Conservation (phyloP, 2,888 invertebrate genomes). For the Protonemura montana region DNA sequence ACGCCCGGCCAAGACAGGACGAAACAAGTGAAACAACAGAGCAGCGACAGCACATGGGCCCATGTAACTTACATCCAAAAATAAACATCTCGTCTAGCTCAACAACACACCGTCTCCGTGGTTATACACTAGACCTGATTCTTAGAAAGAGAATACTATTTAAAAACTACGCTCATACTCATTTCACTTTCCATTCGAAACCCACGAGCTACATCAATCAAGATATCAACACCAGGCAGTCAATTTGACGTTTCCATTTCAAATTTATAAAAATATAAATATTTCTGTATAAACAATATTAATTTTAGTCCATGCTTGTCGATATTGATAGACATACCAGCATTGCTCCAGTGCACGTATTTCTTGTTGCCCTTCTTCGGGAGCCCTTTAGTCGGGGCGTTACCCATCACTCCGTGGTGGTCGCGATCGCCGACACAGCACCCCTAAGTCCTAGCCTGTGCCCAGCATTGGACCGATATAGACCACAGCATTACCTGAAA, state of each 20-base stretch:
- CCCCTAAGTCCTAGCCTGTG: not conserved
- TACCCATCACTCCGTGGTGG: slow-evolving; percentile 65
- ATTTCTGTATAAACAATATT: slow-evolving; percentile 1
- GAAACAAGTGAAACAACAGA: not conserved
- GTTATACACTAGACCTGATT: not conserved
- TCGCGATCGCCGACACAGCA: slow-evolving; percentile 16
- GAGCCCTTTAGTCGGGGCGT: slow-evolving; percentile 68
- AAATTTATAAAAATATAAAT: not conserved
- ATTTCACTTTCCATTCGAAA: not conserved
- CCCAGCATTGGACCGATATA: slow-evolving; percentile 36
- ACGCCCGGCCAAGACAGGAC: not conserved
- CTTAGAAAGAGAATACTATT: not conserved
- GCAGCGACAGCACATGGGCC: not conserved
- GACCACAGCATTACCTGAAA: not conserved
- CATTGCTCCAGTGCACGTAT: slow-evolving; percentile 85
- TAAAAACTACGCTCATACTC: not conserved
- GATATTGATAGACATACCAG: slow-evolving; percentile 68
- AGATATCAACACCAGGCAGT: slow-evolving; percentile 9
- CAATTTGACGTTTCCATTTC: slow-evolving; percentile 3
- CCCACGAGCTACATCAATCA: not conserved
- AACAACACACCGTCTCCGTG: not conserved
- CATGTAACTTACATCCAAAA: not conserved
- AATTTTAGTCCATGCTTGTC: not conserved
- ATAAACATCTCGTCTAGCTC: slow-evolving; percentile 7
- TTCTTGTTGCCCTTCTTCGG: slow-evolving; percentile 68